Base-by-base conservation (phyloP, 2,888 invertebrate genomes). In the Hyposoter didymator region DNA sequence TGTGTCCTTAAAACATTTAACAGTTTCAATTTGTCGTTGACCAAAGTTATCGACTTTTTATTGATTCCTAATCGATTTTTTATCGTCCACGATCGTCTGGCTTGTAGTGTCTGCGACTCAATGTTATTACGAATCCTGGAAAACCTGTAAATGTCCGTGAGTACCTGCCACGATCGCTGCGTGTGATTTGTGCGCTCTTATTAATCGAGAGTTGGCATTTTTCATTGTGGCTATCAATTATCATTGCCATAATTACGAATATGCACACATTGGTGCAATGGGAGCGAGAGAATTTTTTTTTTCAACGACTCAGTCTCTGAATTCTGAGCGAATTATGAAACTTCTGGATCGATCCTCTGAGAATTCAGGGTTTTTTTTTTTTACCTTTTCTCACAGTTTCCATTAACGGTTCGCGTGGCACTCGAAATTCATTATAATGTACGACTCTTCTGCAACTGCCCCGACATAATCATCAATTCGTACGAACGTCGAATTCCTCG, bases 1-100 rank as follows among this genome's bases (percentile, higher is more conserved):
- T 10, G 28, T 70, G 45, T 28, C 14, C 45, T 69, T 6, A 32
- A 17, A 72, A 19, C 52, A 32, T 52, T 49, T 35, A 12, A 72
- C 12, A 35, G 5, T 19, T 72, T 35, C 49, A 1, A 52, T 49
- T 32, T 35, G n/a, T 72, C 28, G 47, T 47, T 14, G 6, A 47
- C 28, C 28, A 28, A n/a, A 17, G 17, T 39, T 6, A 22, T 32
- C 47, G n/a, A 32, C n/a, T 47, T 69, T 69, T 47, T 47, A 69
- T 69, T 69, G 28, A 69, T 28, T 47, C 17, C 12, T 59, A 28
- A 59, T 59, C 55, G 28, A 12, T 59, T 59, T 59, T 52, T 52
- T 7, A 52, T 19, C 10, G 19, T 52, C 19, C n/a, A 10, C 10
- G 52, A 52, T 7, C 19, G 52, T 52, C 19, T 19, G 52, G 19